Evolutionary conservation across 2,113 vertebrate species (phyloP), one percentile per base, ranked within the genome.

Genomic region (Cyanistes caeruleus): DNA sequence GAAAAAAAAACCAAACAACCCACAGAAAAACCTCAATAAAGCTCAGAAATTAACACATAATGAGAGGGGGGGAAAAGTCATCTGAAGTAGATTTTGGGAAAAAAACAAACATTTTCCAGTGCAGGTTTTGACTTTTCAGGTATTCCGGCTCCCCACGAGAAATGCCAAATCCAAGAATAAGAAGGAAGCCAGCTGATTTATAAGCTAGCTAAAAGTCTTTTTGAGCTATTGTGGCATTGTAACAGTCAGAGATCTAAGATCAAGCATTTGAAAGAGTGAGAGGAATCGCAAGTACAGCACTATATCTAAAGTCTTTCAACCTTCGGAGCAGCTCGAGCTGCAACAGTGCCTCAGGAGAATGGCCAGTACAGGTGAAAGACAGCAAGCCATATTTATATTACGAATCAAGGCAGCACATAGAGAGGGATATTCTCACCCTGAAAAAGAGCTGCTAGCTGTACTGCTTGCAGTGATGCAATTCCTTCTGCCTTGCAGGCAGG

Each of bases 261-360:
- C 65, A 87, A 89, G 58, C 65, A 65, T 93, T 84, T 73, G 64
- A 93, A 84, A 96, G 84, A 96, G 28, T 82, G 87, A 91, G 83
- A 94, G 28, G 70, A 85, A 89, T 87, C 1, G 0, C 74, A 85
- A 85, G 58, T 58, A 67, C 85, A 76, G 74, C n/a, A 41, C 22
- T 70, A 2, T 78, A 58, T 63, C 65, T 82, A 21, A 94, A 84
- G 37, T 49, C 44, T 89, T 59, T 91, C 74, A 92, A 44, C 58
- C 62, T 41, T 60, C 1, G 6, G 22, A 91, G 48, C 69, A 89
- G 58, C 65, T 78, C 33, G 52, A 62, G 77, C 31, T 84, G 69
- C 68, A 96, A 11, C 9, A 70, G 24, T 52, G 65, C 53, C 80
- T 87, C 62, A 62, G 58, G 65, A 85, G 70, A 91, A 79, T 17